These are phyloP conservation scores for Microplitis demolitor DNA, from an alignment of 1,140 invertebrate species.

Conservation along the genomic window DNA sequence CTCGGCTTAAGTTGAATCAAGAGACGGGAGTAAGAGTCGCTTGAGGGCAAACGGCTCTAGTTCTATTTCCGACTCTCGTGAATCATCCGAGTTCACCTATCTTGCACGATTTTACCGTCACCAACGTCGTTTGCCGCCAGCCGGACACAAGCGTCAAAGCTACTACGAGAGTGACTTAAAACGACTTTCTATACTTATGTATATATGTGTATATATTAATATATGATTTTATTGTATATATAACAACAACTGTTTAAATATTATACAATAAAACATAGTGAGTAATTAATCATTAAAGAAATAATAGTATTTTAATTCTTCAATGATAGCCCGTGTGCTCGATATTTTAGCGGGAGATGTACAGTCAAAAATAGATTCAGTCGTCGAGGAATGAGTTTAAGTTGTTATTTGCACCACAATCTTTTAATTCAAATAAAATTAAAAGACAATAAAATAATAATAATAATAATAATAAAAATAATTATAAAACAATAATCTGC, in stretches of 20 bases:
- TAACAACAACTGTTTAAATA: too few species aligned
- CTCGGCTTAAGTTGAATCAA: slow-evolving; percentile 38
- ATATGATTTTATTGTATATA: too few species aligned
- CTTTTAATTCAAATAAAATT: slow-evolving; percentile 1
- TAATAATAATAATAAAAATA: background rate
- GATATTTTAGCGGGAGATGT: slow-evolving; percentile 18
- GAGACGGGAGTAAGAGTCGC: slow-evolving; percentile 36
- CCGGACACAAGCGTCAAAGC: slow-evolving; percentile 5
- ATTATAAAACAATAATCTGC: background rate
- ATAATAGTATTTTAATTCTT: background rate
- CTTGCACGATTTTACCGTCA: slow-evolving; percentile 28
- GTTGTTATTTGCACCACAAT: slow-evolving; percentile 5
- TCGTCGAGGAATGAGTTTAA: slow-evolving; percentile 9
- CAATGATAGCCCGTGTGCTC: slow-evolving; percentile 11
- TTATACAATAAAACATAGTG: background rate
- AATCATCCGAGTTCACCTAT: slow-evolving; percentile 57
- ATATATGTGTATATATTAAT: background rate
- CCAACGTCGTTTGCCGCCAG: slow-evolving; percentile 8
- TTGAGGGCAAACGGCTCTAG: slow-evolving; percentile 44
- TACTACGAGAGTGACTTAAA: background rate
- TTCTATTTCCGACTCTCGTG: slow-evolving; percentile 59
- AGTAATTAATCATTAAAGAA: background rate
- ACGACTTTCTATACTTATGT: background rate
- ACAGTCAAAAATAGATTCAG: slow-evolving; percentile 19
- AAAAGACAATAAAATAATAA: background rate